Base-by-base conservation (phyloP, 2,888 invertebrate species). In the Anagyrus pseudococci region DNA sequence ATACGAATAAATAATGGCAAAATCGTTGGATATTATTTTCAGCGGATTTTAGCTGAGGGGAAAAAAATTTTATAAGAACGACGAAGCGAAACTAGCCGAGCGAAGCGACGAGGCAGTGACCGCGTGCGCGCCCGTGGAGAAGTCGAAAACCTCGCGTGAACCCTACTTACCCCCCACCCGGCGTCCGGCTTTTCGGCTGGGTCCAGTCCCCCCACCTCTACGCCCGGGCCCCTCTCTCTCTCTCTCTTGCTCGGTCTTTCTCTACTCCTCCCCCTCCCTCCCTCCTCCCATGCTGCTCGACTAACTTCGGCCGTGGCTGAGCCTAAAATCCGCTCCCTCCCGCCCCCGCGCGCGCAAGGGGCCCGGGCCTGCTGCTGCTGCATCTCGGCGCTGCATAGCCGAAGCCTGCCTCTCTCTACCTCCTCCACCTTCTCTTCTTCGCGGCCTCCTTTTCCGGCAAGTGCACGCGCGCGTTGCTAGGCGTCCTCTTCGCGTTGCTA, bases 91-190 rank as follows among this genome's bases (percentile, higher is more conserved):
- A 79, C 78, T 79, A 77, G 73, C 73, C 71, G 73, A 40, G 53
- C 52, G 64, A 62, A 37, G 65, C 64, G 59, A 55, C 60, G 57
- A 15, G 48, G 55, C 60, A 53, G 73, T 72, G 73, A 72, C 71
- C 72, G 70, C 61, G 65, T 70, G 72, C n/a, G n/a, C n/a, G n/a
- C n/a, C n/a, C n/a, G 74, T 75, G 71, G 73, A 76, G 76, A 77
- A 80, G 80, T 80, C 80, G 80, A 80, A 79, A 80, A 80, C 79
- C 80, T 80, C 78, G 73, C 73, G 77, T 80, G 79, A 80, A 80
- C 80, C 79, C 79, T 80, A 80, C 80, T 76, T 80, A 77, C 80
- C 80, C 78, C 79, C 80, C 79, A 78, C 66, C 47, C 47, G 26
- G 10, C 23, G 15, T 13, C 33, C 13, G 8, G 73, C 75, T 73